A percentile compares a stretch with the other conserved stretches of the same genome.
Conservation (phyloP, 64 coral and sea anemone species). For the Pachyseris speciosa region DNA sequence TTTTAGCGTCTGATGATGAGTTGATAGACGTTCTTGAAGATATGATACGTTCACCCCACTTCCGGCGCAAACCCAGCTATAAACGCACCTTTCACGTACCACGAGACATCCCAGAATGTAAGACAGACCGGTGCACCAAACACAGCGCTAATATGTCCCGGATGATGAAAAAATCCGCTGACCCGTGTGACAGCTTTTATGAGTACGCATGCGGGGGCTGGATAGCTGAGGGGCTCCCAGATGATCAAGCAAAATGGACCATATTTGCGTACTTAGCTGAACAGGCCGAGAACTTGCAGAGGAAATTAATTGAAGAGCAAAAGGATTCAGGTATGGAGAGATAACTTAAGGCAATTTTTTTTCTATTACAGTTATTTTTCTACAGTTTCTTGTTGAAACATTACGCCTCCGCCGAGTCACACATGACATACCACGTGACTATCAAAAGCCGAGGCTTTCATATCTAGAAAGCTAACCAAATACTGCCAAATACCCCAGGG, state of each 20-base stretch:
- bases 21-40: background rate
- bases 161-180: constrained; percentile 5
- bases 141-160: background rate
- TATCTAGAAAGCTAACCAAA: too few species aligned
- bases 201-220: constrained; percentile 40
- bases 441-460: too few species aligned
- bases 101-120: background rate
- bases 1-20: background rate
- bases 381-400: too few species aligned
- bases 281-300: background rate
- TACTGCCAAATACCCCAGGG: too few species aligned
- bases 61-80: background rate
- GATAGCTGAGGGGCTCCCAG: background rate
- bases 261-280: constrained; percentile 1
- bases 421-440: too few species aligned
- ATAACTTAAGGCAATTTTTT: too few species aligned
- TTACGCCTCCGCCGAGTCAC: too few species aligned
- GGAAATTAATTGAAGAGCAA: background rate
- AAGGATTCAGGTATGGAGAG: background rate
- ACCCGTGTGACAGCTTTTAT: constrained; percentile 16
- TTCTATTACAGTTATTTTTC: too few species aligned
- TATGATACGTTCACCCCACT: background rate
- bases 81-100: background rate
- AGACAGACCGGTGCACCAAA: background rate
- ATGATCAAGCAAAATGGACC: constrained; percentile 15